Percentiles rank a stretch among this genome's conserved stretches.
These are phyloP conservation scores for Mesocentrotus franciscanus DNA, from an alignment of 53 echinoderm and acorn worm genomes.

Conservation along the genomic window DNA sequence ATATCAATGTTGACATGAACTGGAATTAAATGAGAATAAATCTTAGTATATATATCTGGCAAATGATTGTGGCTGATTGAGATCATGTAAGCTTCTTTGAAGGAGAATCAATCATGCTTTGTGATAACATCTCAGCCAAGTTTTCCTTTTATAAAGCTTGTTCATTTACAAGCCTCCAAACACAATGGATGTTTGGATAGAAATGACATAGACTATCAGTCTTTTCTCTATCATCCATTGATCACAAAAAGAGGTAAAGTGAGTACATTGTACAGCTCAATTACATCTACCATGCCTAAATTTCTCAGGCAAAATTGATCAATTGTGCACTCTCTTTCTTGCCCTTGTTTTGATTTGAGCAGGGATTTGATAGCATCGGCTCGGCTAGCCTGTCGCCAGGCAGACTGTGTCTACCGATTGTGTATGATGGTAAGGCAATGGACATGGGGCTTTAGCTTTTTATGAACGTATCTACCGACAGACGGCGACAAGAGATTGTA, in stretches of 20 bases:
- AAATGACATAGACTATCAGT: conserved; percentile 23
- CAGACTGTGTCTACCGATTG: conserved; percentile 56
- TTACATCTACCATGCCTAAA: not conserved
- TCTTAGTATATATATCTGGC: not conserved
- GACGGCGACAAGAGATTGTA: conserved; percentile 38
- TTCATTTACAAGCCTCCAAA: not conserved
- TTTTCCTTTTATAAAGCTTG: not conserved
- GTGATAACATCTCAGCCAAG: conserved; percentile 36
- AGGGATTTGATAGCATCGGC: conserved; percentile 37
- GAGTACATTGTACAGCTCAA: conserved; percentile 36
- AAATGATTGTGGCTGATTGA: conserved; percentile 2
- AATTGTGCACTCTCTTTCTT: conserved; percentile 31
- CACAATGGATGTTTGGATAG: conserved; percentile 37
- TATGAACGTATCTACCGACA: not conserved
- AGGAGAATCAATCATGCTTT: conserved; percentile 40
- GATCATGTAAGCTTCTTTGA: not conserved
- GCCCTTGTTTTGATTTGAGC: conserved; percentile 15
- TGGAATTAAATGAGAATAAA: not conserved
- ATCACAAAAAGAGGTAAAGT: not conserved
- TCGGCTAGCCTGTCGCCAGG: conserved; percentile 50
- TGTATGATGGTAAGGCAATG: conserved; percentile 27
- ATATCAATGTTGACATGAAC: not conserved
- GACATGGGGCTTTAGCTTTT: conserved; percentile 16
- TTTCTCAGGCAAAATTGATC: conserved; percentile 51
- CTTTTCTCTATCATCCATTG: not conserved